These are phyloP conservation scores for Phasianus colchicus DNA, from an alignment of 2,113 vertebrate species.

Conservation along the genomic window DNA sequence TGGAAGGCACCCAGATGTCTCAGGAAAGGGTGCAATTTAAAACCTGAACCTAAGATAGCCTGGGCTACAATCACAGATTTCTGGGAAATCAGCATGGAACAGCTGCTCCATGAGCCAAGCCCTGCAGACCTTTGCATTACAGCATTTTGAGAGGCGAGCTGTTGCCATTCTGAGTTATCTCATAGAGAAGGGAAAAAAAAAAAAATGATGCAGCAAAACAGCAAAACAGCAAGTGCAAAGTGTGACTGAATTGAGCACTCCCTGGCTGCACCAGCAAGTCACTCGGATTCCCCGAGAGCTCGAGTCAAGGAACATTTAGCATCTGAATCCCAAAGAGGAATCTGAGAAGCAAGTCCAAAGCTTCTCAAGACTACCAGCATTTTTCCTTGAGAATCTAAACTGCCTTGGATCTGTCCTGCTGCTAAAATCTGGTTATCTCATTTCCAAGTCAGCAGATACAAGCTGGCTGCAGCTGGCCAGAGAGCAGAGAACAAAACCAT, in stretches of 20 bases:
- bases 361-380: not conserved
- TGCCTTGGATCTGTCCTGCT: not conserved
- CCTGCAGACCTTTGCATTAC: not conserved
- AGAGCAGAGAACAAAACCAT: not conserved
- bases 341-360: not conserved
- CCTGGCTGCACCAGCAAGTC: not conserved
- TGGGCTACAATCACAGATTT: not conserved
- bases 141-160: not conserved
- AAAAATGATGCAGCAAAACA: not conserved
- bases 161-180: not conserved
- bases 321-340: not conserved
- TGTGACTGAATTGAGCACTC: not conserved
- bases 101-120: not conserved
- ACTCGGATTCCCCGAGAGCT: not conserved
- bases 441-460: not conserved
- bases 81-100: slow-evolving; percentile 34
- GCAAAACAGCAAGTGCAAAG: not conserved
- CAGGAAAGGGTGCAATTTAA: slow-evolving; percentile 16
- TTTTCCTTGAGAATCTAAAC: not conserved
- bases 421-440: not conserved
- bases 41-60: slow-evolving; percentile 39
- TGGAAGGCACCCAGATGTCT: slow-evolving; percentile 48
- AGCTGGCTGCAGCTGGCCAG: not conserved
- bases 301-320: not conserved
- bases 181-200: not conserved